Evolutionary conservation across 2,797 vertebrate genomes (phyloP).

Genomic region (Gobionotothen gibberifrons): DNA sequence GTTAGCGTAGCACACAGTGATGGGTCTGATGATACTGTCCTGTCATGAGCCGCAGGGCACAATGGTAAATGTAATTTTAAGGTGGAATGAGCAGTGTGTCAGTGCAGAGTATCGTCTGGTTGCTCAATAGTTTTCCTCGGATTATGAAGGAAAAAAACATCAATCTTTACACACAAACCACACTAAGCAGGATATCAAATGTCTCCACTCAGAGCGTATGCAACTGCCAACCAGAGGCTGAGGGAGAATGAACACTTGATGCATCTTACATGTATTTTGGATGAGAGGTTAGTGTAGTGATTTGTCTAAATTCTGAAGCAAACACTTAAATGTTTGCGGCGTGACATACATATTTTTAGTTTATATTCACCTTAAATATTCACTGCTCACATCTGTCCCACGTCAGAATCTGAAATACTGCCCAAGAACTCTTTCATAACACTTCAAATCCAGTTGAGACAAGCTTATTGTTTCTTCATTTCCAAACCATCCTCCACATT

Average conservation of each 20-base stretch:
- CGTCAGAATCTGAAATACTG: not conserved
- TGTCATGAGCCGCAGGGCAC: not conserved
- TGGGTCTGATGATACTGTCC: too few species aligned
- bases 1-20: not conserved
- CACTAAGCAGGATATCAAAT: not conserved
- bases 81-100: not conserved
- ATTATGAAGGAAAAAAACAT: too few species aligned
- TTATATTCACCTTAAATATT: not conserved
- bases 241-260: too few species aligned
- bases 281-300: not conserved
- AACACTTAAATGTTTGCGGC: not conserved
- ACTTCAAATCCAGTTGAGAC: constrained; percentile 3
- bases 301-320: not conserved
- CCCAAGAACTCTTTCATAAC: not conserved
- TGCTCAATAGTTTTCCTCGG: not conserved
- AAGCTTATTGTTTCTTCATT: not conserved
- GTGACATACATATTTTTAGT: not conserved
- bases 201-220: not conserved
- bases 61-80: not conserved
- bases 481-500: not conserved
- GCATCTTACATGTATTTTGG: not conserved
- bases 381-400: not conserved
- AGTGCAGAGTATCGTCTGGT: not conserved
- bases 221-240: not conserved
- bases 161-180: not conserved